Percentiles rank a stretch among this genome's conserved stretches.
These are phyloP conservation scores for Chanos chanos DNA, from an alignment of 2,797 vertebrate genomes.

Conservation along the genomic window DNA sequence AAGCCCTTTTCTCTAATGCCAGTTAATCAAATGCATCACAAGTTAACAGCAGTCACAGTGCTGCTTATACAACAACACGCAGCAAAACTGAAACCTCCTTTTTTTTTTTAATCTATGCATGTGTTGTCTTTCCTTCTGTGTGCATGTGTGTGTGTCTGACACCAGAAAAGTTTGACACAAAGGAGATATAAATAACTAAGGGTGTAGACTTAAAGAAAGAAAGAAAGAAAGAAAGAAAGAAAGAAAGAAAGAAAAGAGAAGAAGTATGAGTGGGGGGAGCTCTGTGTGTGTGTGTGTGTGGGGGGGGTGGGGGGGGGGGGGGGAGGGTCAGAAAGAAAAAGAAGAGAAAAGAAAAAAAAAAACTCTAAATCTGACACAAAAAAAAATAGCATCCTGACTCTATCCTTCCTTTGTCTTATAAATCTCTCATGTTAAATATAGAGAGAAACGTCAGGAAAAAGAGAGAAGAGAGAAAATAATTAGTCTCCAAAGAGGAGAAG, in stretches of 20 bases:
- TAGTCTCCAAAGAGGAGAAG: conserved; percentile 58
- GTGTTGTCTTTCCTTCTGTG: too few species aligned
- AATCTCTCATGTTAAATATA: conserved; percentile 50
- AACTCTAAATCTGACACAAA: conserved; percentile 38
- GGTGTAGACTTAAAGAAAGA: conserved; percentile 24
- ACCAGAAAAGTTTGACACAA: conserved; percentile 27
- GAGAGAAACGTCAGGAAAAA: conserved; percentile 42
- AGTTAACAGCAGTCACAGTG: too few species aligned
- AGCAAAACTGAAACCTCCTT: too few species aligned
- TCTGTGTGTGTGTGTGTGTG: too few species aligned
- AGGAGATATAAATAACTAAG: conserved; percentile 48
- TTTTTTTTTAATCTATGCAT: too few species aligned
- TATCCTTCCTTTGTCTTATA: conserved; percentile 17
- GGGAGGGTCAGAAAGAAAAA: too few species aligned
- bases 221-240: conserved; percentile 27
- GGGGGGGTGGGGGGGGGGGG: too few species aligned
- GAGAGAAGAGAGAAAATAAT: conserved; percentile 63
- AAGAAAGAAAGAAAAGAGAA: conserved; percentile 38
- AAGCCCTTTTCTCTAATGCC: too few species aligned
- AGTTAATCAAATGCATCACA: too few species aligned
- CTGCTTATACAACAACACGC: too few species aligned
- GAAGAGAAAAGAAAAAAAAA: conserved; percentile 27
- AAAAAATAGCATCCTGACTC: conserved; percentile 14
- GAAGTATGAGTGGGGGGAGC: too few species aligned
- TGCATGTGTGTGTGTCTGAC: too few species aligned